phyloP scores from a whole-genome alignment of 2,113 vertebrate species.

The Chloropsis hardwickii region DNA sequence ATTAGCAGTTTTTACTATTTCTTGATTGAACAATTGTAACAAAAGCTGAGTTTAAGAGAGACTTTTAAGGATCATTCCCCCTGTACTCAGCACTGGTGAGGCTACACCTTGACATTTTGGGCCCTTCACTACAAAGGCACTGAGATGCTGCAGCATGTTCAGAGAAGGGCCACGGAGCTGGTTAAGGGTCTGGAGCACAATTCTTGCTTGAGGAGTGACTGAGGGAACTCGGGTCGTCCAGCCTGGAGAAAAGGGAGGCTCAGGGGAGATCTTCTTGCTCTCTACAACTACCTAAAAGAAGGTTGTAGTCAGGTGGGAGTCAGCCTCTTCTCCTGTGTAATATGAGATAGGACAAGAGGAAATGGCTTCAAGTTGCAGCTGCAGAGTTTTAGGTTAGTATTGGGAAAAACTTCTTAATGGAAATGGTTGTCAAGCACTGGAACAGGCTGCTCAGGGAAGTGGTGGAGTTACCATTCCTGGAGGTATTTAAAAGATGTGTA shows the following conservation, averaged over 20 bases:
- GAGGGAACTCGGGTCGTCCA: neutral
- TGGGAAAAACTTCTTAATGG: neutral
- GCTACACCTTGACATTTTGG: neutral
- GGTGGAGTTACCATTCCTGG: neutral
- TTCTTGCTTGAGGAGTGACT: neutral
- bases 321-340: neutral
- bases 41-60: neutral
- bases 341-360: neutral
- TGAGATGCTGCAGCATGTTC: neutral
- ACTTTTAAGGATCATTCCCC: neutral
- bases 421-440: neutral
- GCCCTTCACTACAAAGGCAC: neutral
- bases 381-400: neutral
- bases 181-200: neutral
- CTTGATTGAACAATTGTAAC: neutral
- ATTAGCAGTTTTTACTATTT: neutral
- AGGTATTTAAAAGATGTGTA: neutral
- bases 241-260: neutral
- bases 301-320: neutral
- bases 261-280: neutral
- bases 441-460: neutral
- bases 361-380: neutral
- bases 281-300: neutral
- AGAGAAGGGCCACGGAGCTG: neutral
- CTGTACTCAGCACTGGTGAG: neutral